phyloP scores from a whole-genome alignment of 2,888 invertebrate genomes.

The Penaeus monodon region DNA sequence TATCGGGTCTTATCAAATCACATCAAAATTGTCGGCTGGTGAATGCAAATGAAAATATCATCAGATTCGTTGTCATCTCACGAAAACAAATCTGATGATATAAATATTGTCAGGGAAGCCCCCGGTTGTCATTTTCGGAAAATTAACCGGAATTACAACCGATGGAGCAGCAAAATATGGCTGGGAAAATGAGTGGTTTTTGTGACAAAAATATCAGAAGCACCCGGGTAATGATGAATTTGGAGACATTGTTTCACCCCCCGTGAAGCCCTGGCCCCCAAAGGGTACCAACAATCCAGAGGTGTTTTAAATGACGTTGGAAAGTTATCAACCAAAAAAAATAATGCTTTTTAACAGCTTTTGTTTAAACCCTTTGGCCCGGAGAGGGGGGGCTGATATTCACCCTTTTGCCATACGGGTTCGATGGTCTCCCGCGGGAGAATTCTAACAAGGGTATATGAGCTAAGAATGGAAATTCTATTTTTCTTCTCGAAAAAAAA shows the following conservation, averaged over 20 bases:
- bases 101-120: no score
- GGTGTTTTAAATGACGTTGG: constrained; percentile 16
- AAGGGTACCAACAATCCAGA: constrained; percentile 10
- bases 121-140: no score
- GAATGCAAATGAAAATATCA: no score
- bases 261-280: background rate
- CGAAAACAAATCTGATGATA: no score
- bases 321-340: constrained; percentile 19
- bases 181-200: background rate
- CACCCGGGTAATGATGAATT: background rate
- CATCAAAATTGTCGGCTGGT: no score
- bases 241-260: constrained; percentile 10
- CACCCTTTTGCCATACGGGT: background rate
- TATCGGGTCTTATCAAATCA: no score
- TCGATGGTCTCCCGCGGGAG: background rate
- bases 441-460: constrained; percentile 5
- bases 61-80: no score
- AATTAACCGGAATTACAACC: no score
- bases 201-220: background rate
- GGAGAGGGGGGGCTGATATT: background rate
- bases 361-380: no score
- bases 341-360: constrained; percentile 9
- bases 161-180: no score
- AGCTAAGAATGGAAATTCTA: constrained; percentile 3
- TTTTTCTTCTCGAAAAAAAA: background rate